Percentiles rank a stretch among this genome's conserved stretches.
Evolutionary conservation across 2,888 invertebrate genomes (phyloP).

Genomic region (Yponomeuta cagnagella): DNA sequence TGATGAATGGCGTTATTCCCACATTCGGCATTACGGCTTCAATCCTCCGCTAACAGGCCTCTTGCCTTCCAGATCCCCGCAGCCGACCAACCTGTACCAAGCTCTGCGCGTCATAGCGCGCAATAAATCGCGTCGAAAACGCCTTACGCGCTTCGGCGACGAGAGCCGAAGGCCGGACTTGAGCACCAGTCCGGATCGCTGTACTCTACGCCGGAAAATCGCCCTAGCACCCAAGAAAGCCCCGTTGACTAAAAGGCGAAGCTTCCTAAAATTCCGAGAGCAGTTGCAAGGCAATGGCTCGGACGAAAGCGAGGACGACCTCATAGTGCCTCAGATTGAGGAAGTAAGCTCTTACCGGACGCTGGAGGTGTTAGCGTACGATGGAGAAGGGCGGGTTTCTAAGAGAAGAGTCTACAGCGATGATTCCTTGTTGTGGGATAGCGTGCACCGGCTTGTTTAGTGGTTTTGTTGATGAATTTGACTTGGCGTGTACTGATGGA

Average conservation of each 20-base stretch:
- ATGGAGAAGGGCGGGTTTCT: background rate
- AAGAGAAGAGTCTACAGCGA: background rate
- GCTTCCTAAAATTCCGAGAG: background rate
- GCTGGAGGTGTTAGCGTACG: background rate
- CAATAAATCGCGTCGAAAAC: conserved; percentile 29
- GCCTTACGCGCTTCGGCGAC: background rate
- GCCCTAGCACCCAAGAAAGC: background rate
- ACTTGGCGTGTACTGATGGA: too few relatives aligned
- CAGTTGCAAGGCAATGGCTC: background rate
- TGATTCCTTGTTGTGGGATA: background rate
- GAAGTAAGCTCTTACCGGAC: background rate
- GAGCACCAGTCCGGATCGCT: background rate
- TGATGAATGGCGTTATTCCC: too few relatives aligned
- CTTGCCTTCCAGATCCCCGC: background rate
- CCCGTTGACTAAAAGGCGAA: too few relatives aligned
- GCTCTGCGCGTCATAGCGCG: conserved; percentile 45
- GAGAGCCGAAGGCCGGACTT: background rate
- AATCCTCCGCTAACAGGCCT: background rate
- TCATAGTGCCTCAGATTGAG: background rate
- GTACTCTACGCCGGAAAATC: background rate
- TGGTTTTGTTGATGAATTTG: too few relatives aligned
- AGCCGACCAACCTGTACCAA: conserved; percentile 33
- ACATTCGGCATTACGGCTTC: too few relatives aligned
- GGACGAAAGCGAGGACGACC: background rate
- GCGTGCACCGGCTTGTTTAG: background rate